Conservation (phyloP, 2,113 vertebrate species). For the Neolamprologus tretocephalus region DNA sequence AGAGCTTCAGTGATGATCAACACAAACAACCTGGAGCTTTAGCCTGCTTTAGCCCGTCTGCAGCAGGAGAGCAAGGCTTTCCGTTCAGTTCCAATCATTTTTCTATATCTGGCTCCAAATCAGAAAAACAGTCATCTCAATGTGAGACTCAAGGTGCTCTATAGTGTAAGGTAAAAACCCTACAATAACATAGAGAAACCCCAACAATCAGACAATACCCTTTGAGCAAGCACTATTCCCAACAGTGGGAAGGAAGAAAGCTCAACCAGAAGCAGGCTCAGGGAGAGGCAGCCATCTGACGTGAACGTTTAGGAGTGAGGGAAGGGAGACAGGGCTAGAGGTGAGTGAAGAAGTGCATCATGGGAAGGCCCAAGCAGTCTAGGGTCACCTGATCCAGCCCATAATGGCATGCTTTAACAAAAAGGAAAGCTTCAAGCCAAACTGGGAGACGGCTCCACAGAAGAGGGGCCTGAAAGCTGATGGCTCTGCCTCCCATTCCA, state of each 20-base stretch:
- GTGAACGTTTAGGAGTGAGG: neutral
- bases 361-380: neutral
- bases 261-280: neutral
- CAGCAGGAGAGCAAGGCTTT: neutral
- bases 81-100: neutral
- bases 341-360: neutral
- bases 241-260: neutral
- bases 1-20: neutral
- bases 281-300: neutral
- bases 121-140: neutral
- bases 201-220: neutral
- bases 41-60: neutral
- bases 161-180: neutral
- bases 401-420: neutral
- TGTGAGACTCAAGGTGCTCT: neutral
- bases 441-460: neutral
- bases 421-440: neutral
- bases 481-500: neutral
- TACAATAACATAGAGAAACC: neutral
- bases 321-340: neutral
- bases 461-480: neutral
- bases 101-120: neutral
- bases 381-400: neutral
- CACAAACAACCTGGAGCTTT: neutral
- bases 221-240: neutral